Conservation (phyloP, 2,888 invertebrate species). For the Falcaria lacertinaria region DNA sequence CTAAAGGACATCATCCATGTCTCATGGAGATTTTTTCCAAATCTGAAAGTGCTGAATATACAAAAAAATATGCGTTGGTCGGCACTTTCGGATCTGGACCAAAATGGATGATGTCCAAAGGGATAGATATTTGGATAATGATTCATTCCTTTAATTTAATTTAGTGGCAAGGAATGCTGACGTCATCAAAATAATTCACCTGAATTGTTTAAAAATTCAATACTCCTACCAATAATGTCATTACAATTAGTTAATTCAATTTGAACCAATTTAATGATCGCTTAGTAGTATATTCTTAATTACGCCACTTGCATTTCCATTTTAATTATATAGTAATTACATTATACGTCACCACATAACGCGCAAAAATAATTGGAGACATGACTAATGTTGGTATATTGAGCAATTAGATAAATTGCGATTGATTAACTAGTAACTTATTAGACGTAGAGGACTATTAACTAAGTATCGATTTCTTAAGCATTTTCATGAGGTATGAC, state of each 20-base stretch:
- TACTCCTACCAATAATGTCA: not conserved
- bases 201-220: too few species aligned
- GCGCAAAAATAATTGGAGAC: not conserved
- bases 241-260: not conserved
- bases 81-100: too few species aligned
- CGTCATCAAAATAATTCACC: too few species aligned
- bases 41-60: too few species aligned
- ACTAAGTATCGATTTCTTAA: not conserved
- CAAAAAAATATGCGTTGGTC: too few species aligned
- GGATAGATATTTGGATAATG: too few species aligned
- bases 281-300: not conserved
- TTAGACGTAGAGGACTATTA: not conserved
- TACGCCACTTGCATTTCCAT: not conserved
- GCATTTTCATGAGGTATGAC: not conserved
- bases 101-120: too few species aligned
- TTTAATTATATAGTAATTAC: not conserved
- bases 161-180: too few species aligned
- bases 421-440: not conserved
- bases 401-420: not conserved
- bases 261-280: not conserved
- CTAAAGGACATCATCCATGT: too few species aligned
- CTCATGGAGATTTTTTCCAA: too few species aligned
- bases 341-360: too few species aligned
- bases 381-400: not conserved
- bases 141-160: too few species aligned